A percentile compares a stretch with the other conserved stretches of the same genome.
phyloP scores from a whole-genome alignment of 2,113 vertebrate genomes.

The Anhinga anhinga region DNA sequence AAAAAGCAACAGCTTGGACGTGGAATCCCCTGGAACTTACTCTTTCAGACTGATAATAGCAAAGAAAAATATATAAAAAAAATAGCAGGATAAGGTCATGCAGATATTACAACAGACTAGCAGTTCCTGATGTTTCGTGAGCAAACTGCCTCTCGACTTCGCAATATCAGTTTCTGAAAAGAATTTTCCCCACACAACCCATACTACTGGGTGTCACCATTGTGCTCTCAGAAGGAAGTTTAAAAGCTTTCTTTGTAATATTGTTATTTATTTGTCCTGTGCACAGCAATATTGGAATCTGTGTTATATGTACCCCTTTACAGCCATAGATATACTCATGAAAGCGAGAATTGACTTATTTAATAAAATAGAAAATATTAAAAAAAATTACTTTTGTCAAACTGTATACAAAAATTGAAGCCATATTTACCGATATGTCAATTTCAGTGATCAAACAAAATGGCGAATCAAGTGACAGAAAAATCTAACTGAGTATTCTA shows the following conservation, averaged over 20 bases:
- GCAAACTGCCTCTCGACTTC: neutral
- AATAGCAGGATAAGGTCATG: neutral
- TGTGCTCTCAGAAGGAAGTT: neutral
- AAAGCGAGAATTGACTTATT: neutral
- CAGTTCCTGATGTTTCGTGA: neutral
- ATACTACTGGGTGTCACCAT: neutral
- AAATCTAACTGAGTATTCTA: neutral
- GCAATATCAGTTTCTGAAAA: neutral
- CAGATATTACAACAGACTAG: neutral
- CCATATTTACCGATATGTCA: neutral
- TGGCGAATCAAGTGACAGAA: neutral
- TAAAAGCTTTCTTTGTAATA: neutral
- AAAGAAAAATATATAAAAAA: neutral
- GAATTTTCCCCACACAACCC: neutral
- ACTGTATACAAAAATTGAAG: neutral
- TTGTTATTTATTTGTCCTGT: neutral
- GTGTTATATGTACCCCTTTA: neutral
- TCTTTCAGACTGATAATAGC: neutral
- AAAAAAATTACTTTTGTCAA: neutral
- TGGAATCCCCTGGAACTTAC: neutral
- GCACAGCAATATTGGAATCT: neutral
- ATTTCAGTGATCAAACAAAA: neutral
- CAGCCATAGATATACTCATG: neutral
- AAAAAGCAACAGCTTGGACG: neutral
- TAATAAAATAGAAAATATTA: neutral